phyloP scores from a whole-genome alignment of 2,888 invertebrate genomes.

The Plebejus argus region DNA sequence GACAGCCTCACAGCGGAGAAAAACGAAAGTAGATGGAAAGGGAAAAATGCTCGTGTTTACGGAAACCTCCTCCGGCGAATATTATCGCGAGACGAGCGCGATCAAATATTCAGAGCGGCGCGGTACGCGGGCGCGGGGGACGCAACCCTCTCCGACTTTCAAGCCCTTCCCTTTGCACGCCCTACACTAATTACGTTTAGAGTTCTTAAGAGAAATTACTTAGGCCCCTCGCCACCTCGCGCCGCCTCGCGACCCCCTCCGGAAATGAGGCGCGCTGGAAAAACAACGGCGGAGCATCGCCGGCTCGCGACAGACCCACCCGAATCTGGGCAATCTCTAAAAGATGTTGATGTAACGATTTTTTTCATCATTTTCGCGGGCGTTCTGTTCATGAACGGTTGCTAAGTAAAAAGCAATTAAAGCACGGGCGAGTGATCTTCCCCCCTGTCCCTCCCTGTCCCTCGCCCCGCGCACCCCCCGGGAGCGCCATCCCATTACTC shows the following conservation, averaged over 20 bases:
- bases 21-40: conserved; percentile 66
- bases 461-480: conserved; percentile 48
- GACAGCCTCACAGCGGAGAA: conserved; percentile 72
- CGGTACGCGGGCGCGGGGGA: conserved; percentile 62
- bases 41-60: conserved; percentile 76
- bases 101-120: conserved; percentile 79
- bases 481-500: conserved; percentile 49
- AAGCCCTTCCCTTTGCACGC: conserved; percentile 83
- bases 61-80: conserved; percentile 79
- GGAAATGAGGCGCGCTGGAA: conserved; percentile 79
- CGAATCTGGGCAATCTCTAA: conserved; percentile 79
- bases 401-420: conserved; percentile 82
- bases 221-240: conserved; percentile 80
- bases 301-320: conserved; percentile 71
- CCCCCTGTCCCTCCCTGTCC: conserved; percentile 45
- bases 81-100: conserved; percentile 79
- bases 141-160: conserved; percentile 83
- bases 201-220: conserved; percentile 86
- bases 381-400: conserved; percentile 79
- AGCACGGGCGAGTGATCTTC: conserved; percentile 81
- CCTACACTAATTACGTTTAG: conserved; percentile 86
- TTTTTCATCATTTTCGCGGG: conserved; percentile 77
- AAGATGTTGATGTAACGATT: conserved; percentile 81
- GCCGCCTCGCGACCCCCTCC: conserved; percentile 68
- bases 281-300: conserved; percentile 77